phyloP scores from a whole-genome alignment of 2,888 invertebrate species.

The Rhopalosiphum nymphaeae region DNA sequence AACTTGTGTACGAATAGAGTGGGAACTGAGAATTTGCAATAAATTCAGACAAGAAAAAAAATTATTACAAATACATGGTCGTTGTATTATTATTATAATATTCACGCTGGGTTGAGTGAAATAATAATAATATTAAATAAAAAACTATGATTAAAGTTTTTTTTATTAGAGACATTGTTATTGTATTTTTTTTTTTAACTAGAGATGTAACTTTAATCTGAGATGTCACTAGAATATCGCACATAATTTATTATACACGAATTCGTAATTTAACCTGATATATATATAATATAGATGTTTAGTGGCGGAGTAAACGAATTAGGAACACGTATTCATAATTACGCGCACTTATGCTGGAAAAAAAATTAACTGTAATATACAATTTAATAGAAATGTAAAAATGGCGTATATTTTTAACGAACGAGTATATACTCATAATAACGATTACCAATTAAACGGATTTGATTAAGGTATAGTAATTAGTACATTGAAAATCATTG shows the following conservation, averaged over 20 bases:
- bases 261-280: not conserved
- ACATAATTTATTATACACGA: not conserved
- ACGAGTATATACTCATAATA: not conserved
- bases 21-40: not conserved
- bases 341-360: not conserved
- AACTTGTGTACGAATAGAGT: not conserved
- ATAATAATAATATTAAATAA: not conserved
- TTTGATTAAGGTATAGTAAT: not conserved
- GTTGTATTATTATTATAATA: not conserved
- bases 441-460: not conserved
- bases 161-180: not conserved
- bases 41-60: not conserved
- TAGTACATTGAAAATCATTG: not conserved
- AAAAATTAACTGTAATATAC: not conserved
- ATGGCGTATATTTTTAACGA: not conserved
- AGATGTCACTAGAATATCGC: not conserved
- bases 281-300: not conserved
- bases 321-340: not conserved
- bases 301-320: not conserved
- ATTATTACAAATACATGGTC: not conserved
- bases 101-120: not conserved
- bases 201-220: not conserved
- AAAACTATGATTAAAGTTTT: too few relatives aligned
- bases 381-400: not conserved
- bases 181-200: not conserved